Conservation (phyloP, 2,888 invertebrate species). For the Brachypterus glaber region DNA sequence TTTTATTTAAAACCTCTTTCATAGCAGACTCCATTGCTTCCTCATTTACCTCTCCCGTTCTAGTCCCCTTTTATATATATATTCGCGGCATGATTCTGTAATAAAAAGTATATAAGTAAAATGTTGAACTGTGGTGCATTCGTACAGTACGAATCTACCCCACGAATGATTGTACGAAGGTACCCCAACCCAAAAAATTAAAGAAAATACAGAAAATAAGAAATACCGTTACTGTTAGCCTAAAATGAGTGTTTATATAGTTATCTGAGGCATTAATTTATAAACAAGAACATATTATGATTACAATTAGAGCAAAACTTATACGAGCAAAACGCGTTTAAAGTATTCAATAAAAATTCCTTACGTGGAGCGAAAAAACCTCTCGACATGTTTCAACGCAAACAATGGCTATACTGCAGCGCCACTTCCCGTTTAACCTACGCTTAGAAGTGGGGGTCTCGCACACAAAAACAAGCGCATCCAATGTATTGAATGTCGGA, state of each 20-base stretch:
- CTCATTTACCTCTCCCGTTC: conserved; percentile 13
- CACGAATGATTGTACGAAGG: conserved; percentile 10
- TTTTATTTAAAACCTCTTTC: conserved; percentile 15
- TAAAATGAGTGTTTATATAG: neutral
- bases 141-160: conserved; percentile 11
- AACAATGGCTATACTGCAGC: neutral
- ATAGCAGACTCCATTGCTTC: conserved; percentile 13
- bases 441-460: neutral
- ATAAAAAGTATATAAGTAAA: conserved; percentile 1
- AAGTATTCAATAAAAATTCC: conserved; percentile 1
- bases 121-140: conserved; percentile 8
- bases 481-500: conserved; percentile 1
- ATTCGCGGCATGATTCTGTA: conserved; percentile 5
- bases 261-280: neutral
- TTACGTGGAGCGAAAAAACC: conserved; percentile 5
- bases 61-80: conserved; percentile 12
- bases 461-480: neutral
- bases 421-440: neutral
- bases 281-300: neutral
- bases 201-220: neutral
- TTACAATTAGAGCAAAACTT: neutral
- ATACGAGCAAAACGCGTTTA: conserved; percentile 3
- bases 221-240: neutral
- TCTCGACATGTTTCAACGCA: neutral
- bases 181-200: conserved; percentile 5